These are phyloP conservation scores for Popillia japonica DNA, from an alignment of 1,140 invertebrate species.

Conservation along the genomic window DNA sequence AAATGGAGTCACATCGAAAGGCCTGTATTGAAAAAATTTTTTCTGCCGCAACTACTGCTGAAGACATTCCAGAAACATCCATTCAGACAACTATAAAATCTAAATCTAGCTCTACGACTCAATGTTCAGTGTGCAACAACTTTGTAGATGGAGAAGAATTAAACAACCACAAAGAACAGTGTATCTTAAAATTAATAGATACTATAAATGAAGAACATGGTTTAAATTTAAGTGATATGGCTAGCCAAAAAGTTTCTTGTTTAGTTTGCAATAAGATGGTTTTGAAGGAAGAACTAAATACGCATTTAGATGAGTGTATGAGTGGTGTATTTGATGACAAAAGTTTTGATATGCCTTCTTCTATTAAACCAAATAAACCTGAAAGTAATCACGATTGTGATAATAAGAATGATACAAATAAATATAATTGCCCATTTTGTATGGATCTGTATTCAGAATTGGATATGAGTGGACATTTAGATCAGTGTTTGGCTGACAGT, in stretches of 20 bases:
- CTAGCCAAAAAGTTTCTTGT: slow-evolving; percentile 59
- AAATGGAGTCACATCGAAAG: slow-evolving; percentile 34
- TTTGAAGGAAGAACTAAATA: slow-evolving; percentile 61
- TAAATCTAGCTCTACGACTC: neutral
- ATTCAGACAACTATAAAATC: slow-evolving; percentile 47
- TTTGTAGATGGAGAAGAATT: slow-evolving; percentile 59
- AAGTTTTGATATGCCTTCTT: slow-evolving; percentile 15
- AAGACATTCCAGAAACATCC: neutral
- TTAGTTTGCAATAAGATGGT: slow-evolving; percentile 69
- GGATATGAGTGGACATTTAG: slow-evolving; percentile 53
- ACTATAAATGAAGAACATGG: slow-evolving; percentile 55
- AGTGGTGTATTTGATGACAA: slow-evolving; percentile 50
- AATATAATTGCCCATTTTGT: slow-evolving; percentile 55
- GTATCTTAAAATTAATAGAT: slow-evolving; percentile 62
- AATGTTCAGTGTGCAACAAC: slow-evolving; percentile 66
- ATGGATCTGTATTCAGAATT: slow-evolving; percentile 46
- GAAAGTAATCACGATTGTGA: slow-evolving; percentile 1
- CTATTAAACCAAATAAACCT: neutral
- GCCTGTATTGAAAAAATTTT: slow-evolving; percentile 30
- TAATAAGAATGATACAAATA: slow-evolving; percentile 31
- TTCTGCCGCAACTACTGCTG: neutral
- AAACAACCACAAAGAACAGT: slow-evolving; percentile 67
- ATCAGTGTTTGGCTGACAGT: slow-evolving; percentile 47
- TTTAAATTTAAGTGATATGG: slow-evolving; percentile 27
- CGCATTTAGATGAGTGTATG: slow-evolving; percentile 71